These are phyloP conservation scores for Chlamydotis undulata DNA, from an alignment of 2,113 vertebrate species.

Conservation along the genomic window DNA sequence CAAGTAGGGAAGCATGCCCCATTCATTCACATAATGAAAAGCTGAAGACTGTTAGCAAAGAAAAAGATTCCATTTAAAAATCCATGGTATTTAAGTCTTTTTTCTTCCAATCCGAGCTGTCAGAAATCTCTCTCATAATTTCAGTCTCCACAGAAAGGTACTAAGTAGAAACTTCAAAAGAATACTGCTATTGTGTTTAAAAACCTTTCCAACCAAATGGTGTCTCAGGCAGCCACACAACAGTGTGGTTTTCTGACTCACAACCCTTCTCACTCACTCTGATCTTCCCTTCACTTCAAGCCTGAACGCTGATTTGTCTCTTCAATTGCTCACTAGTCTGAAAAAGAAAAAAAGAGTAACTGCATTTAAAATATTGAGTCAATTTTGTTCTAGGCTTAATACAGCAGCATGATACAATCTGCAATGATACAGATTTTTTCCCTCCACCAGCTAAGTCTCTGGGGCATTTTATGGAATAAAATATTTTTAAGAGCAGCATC, in stretches of 20 bases:
- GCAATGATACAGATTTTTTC: background rate
- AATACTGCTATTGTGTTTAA: background rate
- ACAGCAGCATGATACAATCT: background rate
- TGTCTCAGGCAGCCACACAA: background rate
- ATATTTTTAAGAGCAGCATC: constrained; percentile 20
- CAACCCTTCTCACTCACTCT: background rate
- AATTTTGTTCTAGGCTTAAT: background rate
- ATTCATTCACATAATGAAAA: background rate
- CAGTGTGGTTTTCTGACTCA: background rate
- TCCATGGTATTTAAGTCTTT: background rate
- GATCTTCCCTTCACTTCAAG: constrained; percentile 1
- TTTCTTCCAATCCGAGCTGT: background rate
- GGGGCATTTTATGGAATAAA: constrained; percentile 3
- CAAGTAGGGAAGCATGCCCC: background rate
- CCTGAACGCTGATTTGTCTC: background rate
- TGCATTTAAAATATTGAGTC: constrained; percentile 1
- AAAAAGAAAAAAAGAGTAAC: background rate
- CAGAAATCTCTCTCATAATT: background rate
- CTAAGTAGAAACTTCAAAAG: background rate
- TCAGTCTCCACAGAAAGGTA: background rate
- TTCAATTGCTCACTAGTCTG: background rate
- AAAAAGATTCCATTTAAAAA: background rate
- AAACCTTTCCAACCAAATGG: background rate
- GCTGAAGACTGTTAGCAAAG: background rate
- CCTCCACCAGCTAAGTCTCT: background rate